Percentiles rank a stretch among this genome's conserved stretches.
Evolutionary conservation across 2,888 invertebrate species (phyloP).

Genomic region (Meteorus cinctellus): DNA sequence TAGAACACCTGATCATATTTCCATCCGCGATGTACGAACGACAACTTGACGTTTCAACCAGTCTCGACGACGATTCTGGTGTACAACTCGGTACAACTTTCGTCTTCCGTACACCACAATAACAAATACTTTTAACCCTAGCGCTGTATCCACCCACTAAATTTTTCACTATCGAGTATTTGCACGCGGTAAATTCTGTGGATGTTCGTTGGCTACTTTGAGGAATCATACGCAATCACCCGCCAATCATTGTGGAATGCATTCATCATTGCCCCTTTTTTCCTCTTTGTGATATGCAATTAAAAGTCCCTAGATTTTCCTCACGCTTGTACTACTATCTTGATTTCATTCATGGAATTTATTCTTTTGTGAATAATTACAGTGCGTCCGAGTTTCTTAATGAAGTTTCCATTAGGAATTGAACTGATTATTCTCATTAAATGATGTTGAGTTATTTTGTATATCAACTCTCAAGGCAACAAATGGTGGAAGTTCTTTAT

Average conservation of each 20-base stretch:
- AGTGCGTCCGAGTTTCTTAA: no score
- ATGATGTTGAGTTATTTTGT: no score
- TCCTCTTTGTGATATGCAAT: neutral
- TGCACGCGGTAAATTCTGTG: neutral
- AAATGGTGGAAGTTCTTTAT: no score
- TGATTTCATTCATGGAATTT: constrained; percentile 3
- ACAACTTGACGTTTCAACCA: constrained; percentile 9
- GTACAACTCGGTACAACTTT: neutral
- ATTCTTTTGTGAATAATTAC: no score
- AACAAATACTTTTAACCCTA: neutral
- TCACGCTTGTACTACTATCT: neutral
- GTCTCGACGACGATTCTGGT: neutral
- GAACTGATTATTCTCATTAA: no score
- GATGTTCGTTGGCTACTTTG: neutral
- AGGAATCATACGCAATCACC: neutral
- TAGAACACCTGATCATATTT: constrained; percentile 25
- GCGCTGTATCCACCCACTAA: neutral
- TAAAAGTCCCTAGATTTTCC: neutral
- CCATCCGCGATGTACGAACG: neutral
- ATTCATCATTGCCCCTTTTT: neutral
- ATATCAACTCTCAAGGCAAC: no score
- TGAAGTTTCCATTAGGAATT: no score
- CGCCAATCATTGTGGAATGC: neutral
- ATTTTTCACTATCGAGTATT: neutral
- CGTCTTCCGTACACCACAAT: neutral